Conservation (phyloP, 2,797 vertebrate species). For the Sebastolobus altivelis region DNA sequence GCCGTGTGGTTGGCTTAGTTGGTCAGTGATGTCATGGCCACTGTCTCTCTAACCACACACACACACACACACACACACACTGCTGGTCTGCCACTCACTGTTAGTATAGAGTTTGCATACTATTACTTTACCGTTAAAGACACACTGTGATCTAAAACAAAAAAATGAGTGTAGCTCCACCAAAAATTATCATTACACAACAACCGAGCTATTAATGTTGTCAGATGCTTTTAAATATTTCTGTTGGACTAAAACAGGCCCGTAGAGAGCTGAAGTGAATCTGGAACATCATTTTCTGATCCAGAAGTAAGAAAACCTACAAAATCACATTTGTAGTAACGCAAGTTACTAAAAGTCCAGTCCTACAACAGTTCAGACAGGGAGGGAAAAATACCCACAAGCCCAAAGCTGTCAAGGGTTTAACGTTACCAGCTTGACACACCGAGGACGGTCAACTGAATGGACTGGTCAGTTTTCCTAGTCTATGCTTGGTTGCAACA, state of each 20-base stretch:
- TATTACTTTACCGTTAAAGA: constrained; percentile 4
- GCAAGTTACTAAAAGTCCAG: background rate
- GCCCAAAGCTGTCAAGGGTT: background rate
- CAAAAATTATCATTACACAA: background rate
- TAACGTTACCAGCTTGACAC: background rate
- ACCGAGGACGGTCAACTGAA: background rate
- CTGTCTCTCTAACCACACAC: constrained; percentile 42
- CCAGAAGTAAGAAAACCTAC: background rate
- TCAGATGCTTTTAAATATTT: background rate
- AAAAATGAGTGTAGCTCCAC: background rate
- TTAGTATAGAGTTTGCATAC: background rate
- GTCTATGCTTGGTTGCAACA: background rate
- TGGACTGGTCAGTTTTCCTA: constrained; percentile 14
- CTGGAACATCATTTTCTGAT: background rate
- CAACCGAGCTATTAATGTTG: background rate
- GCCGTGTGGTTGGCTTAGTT: constrained; percentile 55
- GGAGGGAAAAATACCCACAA: background rate
- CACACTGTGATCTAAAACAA: background rate
- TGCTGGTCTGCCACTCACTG: background rate
- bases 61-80: constrained; percentile 9
- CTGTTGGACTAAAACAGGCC: background rate
- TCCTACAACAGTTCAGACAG: background rate
- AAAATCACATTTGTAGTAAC: background rate
- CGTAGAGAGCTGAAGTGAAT: background rate
- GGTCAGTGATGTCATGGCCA: constrained; percentile 68